A percentile compares a stretch with the other conserved stretches of the same genome.
Evolutionary conservation across 2,113 vertebrate genomes (phyloP).

Genomic region (Notarius lentiginosus): DNA sequence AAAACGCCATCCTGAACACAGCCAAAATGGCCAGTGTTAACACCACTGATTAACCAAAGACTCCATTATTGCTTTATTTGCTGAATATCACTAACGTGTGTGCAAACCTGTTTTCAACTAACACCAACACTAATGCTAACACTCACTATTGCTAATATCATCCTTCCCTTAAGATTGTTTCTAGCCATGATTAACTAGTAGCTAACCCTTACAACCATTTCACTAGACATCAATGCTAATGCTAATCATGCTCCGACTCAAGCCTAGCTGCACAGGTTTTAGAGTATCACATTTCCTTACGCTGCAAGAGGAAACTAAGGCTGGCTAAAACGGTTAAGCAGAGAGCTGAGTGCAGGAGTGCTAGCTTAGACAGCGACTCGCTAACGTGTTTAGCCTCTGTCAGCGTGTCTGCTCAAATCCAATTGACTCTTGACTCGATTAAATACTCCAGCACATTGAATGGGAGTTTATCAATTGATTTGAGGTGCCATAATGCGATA

Average conservation of each 20-base stretch:
- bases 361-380: slow-evolving; percentile 68
- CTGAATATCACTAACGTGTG: background rate
- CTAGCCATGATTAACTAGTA: background rate
- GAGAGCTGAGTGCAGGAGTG: slow-evolving; percentile 44
- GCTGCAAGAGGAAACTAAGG: background rate
- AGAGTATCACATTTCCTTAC: background rate
- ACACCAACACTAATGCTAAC: background rate
- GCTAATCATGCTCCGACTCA: background rate
- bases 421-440: slow-evolving; percentile 99
- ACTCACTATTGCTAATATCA: background rate
- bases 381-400: slow-evolving; percentile 84
- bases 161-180: background rate
- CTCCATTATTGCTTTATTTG: background rate
- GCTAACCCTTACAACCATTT: background rate
- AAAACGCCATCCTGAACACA: background rate
- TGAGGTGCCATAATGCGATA: slow-evolving; percentile 96
- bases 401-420: slow-evolving; percentile 94
- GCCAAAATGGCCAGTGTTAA: background rate
- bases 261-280: background rate
- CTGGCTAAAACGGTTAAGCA: slow-evolving; percentile 11
- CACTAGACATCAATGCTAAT: background rate
- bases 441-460: slow-evolving; percentile 94
- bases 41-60: background rate
- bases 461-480: slow-evolving; percentile 98
- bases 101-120: background rate